These are phyloP conservation scores for Ommatoiulus sabulosus DNA, from an alignment of 2,888 invertebrate genomes.

Conservation along the genomic window DNA sequence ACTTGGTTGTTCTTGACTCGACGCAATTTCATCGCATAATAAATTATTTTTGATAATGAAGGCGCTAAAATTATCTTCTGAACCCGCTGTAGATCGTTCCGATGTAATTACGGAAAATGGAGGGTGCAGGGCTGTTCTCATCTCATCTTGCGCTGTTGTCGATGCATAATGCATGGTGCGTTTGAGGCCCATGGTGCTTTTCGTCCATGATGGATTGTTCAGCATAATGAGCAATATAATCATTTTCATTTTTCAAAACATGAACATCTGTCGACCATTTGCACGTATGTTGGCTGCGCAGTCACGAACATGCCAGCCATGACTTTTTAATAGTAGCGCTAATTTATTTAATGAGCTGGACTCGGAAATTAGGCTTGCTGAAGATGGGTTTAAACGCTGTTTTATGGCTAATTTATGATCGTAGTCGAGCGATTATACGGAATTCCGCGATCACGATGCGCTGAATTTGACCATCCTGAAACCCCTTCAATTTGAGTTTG, in stretches of 20 bases:
- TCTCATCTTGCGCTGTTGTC: not conserved
- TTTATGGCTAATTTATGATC: not conserved
- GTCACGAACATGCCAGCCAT: slow-evolving; percentile 34
- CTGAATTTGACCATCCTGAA: not conserved
- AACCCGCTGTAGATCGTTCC: not conserved
- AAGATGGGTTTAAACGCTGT: not conserved
- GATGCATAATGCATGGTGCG: slow-evolving; percentile 23
- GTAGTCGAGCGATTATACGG: not conserved
- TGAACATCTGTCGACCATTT: slow-evolving; percentile 44
- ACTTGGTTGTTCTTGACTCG: too few species aligned
- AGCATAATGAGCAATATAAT: slow-evolving; percentile 28
- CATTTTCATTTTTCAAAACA: slow-evolving; percentile 41
- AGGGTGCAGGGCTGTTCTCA: not conserved
- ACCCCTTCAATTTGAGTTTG: not conserved
- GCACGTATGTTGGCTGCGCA: not conserved
- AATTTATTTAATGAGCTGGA: slow-evolving; percentile 42
- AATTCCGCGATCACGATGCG: not conserved
- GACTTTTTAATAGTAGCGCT: slow-evolving; percentile 37
- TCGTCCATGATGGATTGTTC: not conserved
- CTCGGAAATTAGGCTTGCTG: slow-evolving; percentile 8
- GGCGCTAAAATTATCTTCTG: not conserved
- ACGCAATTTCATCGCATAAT: not conserved
- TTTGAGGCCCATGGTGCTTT: not conserved
- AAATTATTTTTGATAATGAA: not conserved
- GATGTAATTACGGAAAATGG: not conserved